phyloP scores from a whole-genome alignment of 2,888 invertebrate genomes.

The Drosophila niveifrons region DNA sequence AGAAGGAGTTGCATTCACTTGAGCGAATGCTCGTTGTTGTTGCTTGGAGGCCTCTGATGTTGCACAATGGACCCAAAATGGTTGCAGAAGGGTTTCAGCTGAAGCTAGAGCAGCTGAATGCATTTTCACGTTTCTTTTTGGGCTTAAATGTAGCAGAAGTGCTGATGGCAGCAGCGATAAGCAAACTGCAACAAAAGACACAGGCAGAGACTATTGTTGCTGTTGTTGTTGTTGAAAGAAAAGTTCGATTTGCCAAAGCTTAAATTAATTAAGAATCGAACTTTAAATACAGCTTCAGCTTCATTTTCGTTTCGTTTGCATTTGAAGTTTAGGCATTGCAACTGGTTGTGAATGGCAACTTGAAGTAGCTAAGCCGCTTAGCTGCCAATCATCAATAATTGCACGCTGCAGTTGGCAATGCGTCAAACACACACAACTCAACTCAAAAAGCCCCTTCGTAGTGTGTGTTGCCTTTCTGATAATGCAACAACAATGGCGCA shows the following conservation, averaged over 20 bases:
- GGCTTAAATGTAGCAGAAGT: slow-evolving; percentile 47
- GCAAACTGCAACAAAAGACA: slow-evolving; percentile 27
- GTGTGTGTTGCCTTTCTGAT: not conserved
- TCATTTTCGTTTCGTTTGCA: too few species aligned
- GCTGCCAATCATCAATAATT: slow-evolving; percentile 57
- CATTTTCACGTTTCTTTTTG: slow-evolving; percentile 51
- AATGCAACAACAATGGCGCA: slow-evolving; percentile 9
- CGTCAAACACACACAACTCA: not conserved
- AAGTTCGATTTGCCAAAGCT: not conserved
- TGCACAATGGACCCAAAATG: slow-evolving; percentile 54
- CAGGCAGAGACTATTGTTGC: slow-evolving; percentile 5
- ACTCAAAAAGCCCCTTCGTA: too few species aligned
- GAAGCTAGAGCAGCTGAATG: slow-evolving; percentile 30
- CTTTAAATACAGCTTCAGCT: too few species aligned
- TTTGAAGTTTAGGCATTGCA: slow-evolving; percentile 1
- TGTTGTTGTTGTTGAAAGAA: not conserved
- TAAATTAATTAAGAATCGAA: too few species aligned
- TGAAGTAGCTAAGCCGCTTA: slow-evolving; percentile 60
- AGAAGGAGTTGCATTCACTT: slow-evolving; percentile 64
- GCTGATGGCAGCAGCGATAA: slow-evolving; percentile 55
- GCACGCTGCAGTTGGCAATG: slow-evolving; percentile 24
- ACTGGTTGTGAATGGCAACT: slow-evolving; percentile 16
- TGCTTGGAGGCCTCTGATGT: slow-evolving; percentile 16
- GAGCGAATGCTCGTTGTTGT: slow-evolving; percentile 6
- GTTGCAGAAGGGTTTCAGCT: slow-evolving; percentile 36